phyloP scores from a whole-genome alignment of 1,140 invertebrate genomes.

The Amyelois transitella region DNA sequence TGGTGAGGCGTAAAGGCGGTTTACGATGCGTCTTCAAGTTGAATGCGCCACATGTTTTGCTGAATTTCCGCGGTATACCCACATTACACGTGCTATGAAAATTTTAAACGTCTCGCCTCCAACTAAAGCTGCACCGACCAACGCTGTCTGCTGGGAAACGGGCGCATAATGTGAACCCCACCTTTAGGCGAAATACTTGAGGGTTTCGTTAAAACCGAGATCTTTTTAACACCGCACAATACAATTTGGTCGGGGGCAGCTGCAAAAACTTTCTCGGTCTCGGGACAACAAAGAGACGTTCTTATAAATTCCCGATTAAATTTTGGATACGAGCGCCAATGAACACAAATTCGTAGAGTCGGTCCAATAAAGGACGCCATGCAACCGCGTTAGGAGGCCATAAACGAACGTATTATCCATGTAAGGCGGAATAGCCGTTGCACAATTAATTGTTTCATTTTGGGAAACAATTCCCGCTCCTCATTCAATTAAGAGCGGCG shows the following conservation, averaged over 20 bases:
- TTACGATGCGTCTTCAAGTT: constrained; percentile 71
- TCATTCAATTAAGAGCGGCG: constrained; percentile 74
- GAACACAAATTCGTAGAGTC: constrained; percentile 73
- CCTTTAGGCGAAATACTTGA: constrained; percentile 21
- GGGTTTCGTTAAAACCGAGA: constrained; percentile 33
- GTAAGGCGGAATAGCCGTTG: constrained; percentile 74
- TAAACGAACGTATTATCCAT: constrained; percentile 75
- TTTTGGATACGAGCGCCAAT: constrained; percentile 70
- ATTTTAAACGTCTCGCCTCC: constrained; percentile 62
- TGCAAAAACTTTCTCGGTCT: constrained; percentile 48
- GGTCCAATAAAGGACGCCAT: constrained; percentile 71
- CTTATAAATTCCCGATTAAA: constrained; percentile 72
- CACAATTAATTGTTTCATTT: constrained; percentile 75
- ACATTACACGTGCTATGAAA: constrained; percentile 68
- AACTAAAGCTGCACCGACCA: constrained; percentile 39
- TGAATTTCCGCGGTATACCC: constrained; percentile 56
- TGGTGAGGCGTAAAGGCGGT: constrained; percentile 66
- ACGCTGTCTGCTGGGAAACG: constrained; percentile 20
- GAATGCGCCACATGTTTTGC: constrained; percentile 64
- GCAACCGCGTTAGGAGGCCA: constrained; percentile 72
- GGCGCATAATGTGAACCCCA: constrained; percentile 20
- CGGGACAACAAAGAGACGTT: constrained; percentile 56
- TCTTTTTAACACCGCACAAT: constrained; percentile 42
- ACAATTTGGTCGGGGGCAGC: constrained; percentile 39
- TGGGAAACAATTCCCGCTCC: constrained; percentile 74